Evolutionary conservation across 2,888 invertebrate genomes (phyloP), one percentile per base, ranked within the genome.

Genomic region (Acrobasis suavella): DNA sequence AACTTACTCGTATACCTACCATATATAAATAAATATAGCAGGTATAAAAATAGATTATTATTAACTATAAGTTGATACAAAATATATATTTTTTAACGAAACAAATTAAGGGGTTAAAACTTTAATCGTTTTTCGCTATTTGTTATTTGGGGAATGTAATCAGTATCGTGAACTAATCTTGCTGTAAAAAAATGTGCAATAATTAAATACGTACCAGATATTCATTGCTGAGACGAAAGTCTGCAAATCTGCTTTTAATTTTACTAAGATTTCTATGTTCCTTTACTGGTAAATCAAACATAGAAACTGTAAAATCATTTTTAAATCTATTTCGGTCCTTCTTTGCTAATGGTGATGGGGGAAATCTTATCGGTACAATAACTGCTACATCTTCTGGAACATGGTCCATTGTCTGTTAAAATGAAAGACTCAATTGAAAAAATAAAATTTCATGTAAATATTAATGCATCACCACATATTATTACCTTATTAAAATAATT

Each of bases 231-330:
- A 72, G 77, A 49, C 86, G 81, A 9, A 93, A 65, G 32, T 75
- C 66, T 32, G 84, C 78, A 16, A 87, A 86, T 42, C 81, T 73
- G 37, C 62, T 71, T 51, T 78, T 77, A 5, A 93, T 80, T 58
- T 80, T 81, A n/a, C 72, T 66, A 6, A 88, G 68, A 64, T 69
- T 64, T 63, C 68, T 65, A 52, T 69, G 65, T 39, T 66, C 68
- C 16, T 75, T 78, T 9, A 93, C 75, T 8, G 93, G 92, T 1
- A 93, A 75, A 62, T 89, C 85, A 60, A 93, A 69, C 64, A 93
- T 78, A 2, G 90, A 91, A 10, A 93, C 90, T 9, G 92, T 91
- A 70, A 93, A 93, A 66, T 87, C 83, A 69, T 93, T 93, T 62
- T 85, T 80, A 42, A 72, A 75, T 39, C 81, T 67, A 52, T 69